Evolutionary conservation across 2,797 vertebrate species (phyloP), one percentile per base, ranked within the genome.

Genomic region (Pangasius krempfi): DNA sequence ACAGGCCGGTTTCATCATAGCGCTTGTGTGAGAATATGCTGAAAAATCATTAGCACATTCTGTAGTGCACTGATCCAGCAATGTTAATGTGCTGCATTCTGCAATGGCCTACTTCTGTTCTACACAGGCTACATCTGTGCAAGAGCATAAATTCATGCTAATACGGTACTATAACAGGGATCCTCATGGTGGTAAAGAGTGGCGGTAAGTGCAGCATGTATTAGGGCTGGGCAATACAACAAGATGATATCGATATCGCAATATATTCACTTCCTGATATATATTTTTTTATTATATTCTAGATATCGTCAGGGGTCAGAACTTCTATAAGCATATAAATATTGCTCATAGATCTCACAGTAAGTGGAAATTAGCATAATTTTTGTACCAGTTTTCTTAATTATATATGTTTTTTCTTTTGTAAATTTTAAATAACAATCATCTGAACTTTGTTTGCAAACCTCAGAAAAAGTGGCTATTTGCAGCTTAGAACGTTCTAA

Each of bases 1-100:
- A 27, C 64, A 86, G 44, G 25, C 78, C 13, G 33, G 54, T 68
- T 50, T 84, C 58, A 58, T 87, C 30, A 33, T 30, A 84, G 9
- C 2, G 1, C 30, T 44, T 86, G 58, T 1, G n/a, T 37, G 3
- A 76, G 30, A 76, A 72, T 72, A 54, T 78, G 89, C 73, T 86
- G 81, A 85, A 56, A 79, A 54, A 90, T 91, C 88, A 93, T 92
- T 92, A 89, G 82, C 89, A 76, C n/a, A 27, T 13, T 85, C 79
- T 54, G 86, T 37, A 1, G 6, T 81, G 79, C 78, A 62, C 50
- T 86, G 78, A 84, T 87, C 78, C 58, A 76, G 20, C 37, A 70
- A n/a, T 87, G 78, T 88, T 37, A 82, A 58, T 88, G 86, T 70
- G 81, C 80, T 87, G 86, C 73, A 52, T 87, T 58, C 73, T 88